phyloP scores from a whole-genome alignment of 2,113 vertebrate genomes.

The Microtus pennsylvanicus region DNA sequence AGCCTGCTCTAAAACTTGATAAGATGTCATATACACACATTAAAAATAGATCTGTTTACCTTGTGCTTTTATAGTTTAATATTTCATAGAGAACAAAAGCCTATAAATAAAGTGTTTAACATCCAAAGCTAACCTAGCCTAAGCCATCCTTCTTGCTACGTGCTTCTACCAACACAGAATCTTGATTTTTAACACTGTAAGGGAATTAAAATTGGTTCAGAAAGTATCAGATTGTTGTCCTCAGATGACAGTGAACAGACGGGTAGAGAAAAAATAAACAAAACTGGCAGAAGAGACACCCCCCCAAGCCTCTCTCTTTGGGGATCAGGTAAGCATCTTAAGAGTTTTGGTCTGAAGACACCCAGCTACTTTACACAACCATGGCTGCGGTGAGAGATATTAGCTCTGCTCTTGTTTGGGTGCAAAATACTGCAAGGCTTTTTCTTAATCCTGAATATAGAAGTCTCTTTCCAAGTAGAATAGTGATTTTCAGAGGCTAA shows the following conservation, averaged over 20 bases:
- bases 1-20: conserved; percentile 62
- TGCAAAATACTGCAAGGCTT: not conserved
- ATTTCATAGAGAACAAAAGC: conserved; percentile 66
- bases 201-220: conserved; percentile 67
- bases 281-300: not conserved
- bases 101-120: conserved; percentile 74
- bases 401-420: not conserved
- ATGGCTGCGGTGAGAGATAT: not conserved
- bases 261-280: not conserved
- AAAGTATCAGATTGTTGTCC: conserved; percentile 58
- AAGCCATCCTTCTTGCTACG: conserved; percentile 13
- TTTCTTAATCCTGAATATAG: not conserved
- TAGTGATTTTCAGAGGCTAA: not conserved
- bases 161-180: conserved; percentile 30
- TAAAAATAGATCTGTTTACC: conserved; percentile 75
- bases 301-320: not conserved
- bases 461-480: not conserved
- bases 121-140: conserved; percentile 19
- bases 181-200: conserved; percentile 70
- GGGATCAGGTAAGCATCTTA: not conserved
- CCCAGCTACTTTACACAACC: not conserved
- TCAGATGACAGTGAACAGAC: conserved; percentile 37
- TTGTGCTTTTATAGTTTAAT: conserved; percentile 74
- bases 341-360: not conserved
- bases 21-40: conserved; percentile 73